Evolutionary conservation across 37 sponge, comb jelly and placozoan genomes (phyloP).

Genomic region (Aphrocallistes beatrix): DNA sequence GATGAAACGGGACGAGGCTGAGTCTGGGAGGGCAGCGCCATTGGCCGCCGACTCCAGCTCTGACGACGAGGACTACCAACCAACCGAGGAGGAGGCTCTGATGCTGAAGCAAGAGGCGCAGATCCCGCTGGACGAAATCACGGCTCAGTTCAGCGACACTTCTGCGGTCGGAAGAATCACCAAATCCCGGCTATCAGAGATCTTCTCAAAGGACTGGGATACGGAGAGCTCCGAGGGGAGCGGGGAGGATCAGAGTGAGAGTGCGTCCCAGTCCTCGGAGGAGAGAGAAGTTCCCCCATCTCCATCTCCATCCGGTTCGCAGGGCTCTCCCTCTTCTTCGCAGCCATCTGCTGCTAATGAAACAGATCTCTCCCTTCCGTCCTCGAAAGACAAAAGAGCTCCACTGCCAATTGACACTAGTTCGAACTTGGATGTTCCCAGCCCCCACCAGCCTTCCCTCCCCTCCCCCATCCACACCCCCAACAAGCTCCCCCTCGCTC

Average conservation of each 20-base stretch:
- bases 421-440: not conserved
- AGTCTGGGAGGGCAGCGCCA: not conserved
- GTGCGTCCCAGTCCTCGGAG: not conserved
- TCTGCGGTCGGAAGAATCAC: not conserved
- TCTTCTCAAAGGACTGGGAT: not conserved
- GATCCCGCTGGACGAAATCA: slow-evolving; percentile 54
- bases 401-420: not conserved
- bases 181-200: not conserved
- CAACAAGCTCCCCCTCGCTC: not conserved
- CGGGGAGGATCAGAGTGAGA: slow-evolving; percentile 21
- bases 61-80: not conserved
- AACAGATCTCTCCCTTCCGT: too few relatives aligned
- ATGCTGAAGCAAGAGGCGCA: slow-evolving; percentile 58
- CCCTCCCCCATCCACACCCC: not conserved
- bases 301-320: not conserved
- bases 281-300: not conserved
- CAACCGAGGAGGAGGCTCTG: slow-evolving; percentile 32
- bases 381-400: not conserved
- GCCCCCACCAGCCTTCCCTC: not conserved
- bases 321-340: not conserved
- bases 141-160: slow-evolving; percentile 42
- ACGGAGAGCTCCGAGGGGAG: slow-evolving; percentile 7
- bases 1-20: not conserved
- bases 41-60: slow-evolving; percentile 18
- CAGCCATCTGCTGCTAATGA: not conserved